Percentiles rank a stretch among this genome's conserved stretches.
These are phyloP conservation scores for Craseonycteris thonglongyai DNA, from an alignment of 2,113 vertebrate species.

Conservation along the genomic window DNA sequence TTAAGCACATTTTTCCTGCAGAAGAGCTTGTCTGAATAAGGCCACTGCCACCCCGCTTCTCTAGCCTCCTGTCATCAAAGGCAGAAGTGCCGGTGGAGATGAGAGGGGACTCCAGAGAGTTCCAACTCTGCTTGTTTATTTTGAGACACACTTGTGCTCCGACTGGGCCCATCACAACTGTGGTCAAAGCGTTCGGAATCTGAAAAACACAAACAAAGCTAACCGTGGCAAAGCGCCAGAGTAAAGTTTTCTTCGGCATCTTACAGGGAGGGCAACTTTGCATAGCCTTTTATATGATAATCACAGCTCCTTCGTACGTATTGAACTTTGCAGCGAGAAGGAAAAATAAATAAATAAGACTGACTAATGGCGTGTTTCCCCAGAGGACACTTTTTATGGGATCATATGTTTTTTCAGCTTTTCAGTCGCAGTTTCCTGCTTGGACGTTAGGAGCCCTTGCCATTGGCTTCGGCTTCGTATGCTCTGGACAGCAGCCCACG, in stretches of 20 bases:
- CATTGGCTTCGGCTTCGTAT: slow-evolving; percentile 50
- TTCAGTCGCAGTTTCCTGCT: slow-evolving; percentile 65
- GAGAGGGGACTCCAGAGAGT: slow-evolving; percentile 69
- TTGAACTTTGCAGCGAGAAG: slow-evolving; percentile 71
- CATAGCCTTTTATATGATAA: slow-evolving; percentile 83
- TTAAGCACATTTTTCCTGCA: slow-evolving; percentile 60
- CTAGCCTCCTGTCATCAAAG: slow-evolving; percentile 56
- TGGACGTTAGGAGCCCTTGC: slow-evolving; percentile 68
- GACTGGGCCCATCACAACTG: slow-evolving; percentile 45
- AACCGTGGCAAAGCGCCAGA: slow-evolving; percentile 73
- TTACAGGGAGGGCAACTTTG: slow-evolving; percentile 61
- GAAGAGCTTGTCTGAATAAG: slow-evolving; percentile 65
- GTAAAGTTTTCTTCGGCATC: slow-evolving; percentile 73
- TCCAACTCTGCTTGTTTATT: slow-evolving; percentile 76
- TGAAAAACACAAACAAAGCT: slow-evolving; percentile 80
- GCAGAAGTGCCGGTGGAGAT: slow-evolving; percentile 64
- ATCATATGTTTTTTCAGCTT: slow-evolving; percentile 71
- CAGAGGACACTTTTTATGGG: slow-evolving; percentile 54
- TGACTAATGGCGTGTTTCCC: slow-evolving; percentile 70
- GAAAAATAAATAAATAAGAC: slow-evolving; percentile 74
- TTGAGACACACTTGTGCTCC: slow-evolving; percentile 75
- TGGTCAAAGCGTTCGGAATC: slow-evolving; percentile 75
- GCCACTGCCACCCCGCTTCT: neutral
- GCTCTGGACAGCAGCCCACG: slow-evolving; percentile 60
- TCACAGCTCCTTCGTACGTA: slow-evolving; percentile 61